These are phyloP conservation scores for Protonemura montana DNA, from an alignment of 2,888 invertebrate genomes.

Conservation along the genomic window DNA sequence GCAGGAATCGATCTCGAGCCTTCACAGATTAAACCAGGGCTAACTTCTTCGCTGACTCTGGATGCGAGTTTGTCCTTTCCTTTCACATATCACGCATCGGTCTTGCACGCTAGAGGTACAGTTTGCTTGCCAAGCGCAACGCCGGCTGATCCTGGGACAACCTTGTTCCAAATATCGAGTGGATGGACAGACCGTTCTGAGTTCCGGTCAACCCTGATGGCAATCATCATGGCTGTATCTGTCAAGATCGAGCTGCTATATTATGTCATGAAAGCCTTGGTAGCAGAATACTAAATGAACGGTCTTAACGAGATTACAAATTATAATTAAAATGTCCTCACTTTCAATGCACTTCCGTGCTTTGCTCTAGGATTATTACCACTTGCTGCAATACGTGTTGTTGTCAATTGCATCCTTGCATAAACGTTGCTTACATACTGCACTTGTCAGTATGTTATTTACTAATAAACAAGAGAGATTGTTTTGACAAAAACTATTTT, in stretches of 20 bases:
- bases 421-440: not conserved
- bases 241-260: conserved; percentile 1
- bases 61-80: conserved; percentile 31
- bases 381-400: not conserved
- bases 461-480: not conserved
- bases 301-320: conserved; percentile 19
- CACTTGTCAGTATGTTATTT: not conserved
- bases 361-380: not conserved
- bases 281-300: conserved; percentile 16
- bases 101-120: not conserved
- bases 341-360: conserved; percentile 3
- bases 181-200: conserved; percentile 26
- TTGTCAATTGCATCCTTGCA: not conserved
- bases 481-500: no score
- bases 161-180: conserved; percentile 39
- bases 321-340: conserved; percentile 9
- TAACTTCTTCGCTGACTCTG: not conserved
- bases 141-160: not conserved
- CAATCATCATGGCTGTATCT: conserved; percentile 4
- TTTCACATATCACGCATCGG: conserved; percentile 20
- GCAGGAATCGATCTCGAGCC: conserved; percentile 5
- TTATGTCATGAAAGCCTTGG: conserved; percentile 36
- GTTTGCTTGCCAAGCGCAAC: not conserved
- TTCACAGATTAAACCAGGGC: not conserved
- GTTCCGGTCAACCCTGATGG: conserved; percentile 40